Conservation (phyloP, 2,113 vertebrate genomes). For the Seriola rivoliana region DNA sequence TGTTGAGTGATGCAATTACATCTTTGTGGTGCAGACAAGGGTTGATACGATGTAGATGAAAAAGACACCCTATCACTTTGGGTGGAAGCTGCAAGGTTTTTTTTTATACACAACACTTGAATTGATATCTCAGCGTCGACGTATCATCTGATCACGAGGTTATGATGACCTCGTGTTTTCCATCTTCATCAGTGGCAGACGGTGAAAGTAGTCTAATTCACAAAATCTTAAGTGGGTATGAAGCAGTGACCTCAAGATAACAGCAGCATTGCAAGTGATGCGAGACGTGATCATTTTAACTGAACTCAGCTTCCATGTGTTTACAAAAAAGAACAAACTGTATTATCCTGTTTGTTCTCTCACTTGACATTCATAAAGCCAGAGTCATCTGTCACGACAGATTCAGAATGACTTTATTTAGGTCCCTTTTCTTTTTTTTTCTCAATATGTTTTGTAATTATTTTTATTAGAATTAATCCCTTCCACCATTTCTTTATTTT, state of each 20-base stretch:
- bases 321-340: background rate
- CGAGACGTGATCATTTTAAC: background rate
- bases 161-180: constrained; percentile 46
- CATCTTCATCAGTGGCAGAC: constrained; percentile 35
- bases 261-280: constrained; percentile 1
- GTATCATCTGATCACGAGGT: constrained; percentile 44
- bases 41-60: constrained; percentile 82
- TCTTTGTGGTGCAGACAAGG: constrained; percentile 75
- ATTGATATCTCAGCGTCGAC: constrained; percentile 44
- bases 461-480: background rate
- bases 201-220: constrained; percentile 26
- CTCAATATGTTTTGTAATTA: background rate
- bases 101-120: constrained; percentile 29
- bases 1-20: constrained; percentile 88
- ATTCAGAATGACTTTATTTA: background rate
- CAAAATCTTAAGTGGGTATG: constrained; percentile 32
- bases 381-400: background rate
- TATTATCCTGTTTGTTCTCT: background rate
- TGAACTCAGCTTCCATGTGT: background rate
- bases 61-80: constrained; percentile 75
- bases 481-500: background rate
- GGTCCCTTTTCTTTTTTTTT: background rate
- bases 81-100: constrained; percentile 54
- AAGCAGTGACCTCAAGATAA: constrained; percentile 28
- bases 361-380: background rate